Base-by-base conservation (phyloP, 2,797 vertebrate species). In the Delichon dasypus region DNA sequence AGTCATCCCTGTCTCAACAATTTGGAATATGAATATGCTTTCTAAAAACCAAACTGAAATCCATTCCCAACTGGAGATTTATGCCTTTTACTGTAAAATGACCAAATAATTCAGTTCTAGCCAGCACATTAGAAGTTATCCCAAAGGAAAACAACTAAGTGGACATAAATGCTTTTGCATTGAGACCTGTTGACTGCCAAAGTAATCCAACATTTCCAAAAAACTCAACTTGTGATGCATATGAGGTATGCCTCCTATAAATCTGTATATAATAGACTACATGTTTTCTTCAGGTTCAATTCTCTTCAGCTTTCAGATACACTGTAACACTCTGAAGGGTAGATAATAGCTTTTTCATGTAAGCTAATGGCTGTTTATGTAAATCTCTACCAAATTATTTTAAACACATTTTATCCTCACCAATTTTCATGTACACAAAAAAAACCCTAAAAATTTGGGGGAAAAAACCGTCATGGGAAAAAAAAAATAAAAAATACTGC, bases 191-290 rank as follows among this genome's bases (percentile, higher is more conserved):
- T 88, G 79, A 66, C 70, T 88, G 79, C 57, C 85, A 91, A 88
- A 94, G 13, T 93, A 96, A 93, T 80, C 58, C 42, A 90, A 21
- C 38, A 83, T 90, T 84, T 91, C 34, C 40, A 83, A 78, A 94
- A 87, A 58, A 32, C 22, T 50, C 32, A 57, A 26, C 12, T 76
- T 71, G 11, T 68, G 57, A 62, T 57, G 48, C n/a, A 32, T 70
- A 54, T 77, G 34, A 91, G 29, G 42, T 53, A 71, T 89, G 75
- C 5, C 50, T 57, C 38, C 61, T 75, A 60, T 66, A 83, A 87
- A 88, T 57, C 36, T 75, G 5, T 26, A 30, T 85, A 88, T 89
- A 68, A 83, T 47, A 68, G 26, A 50, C 42, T 34, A 19, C 5
- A 13, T 81, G 47, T 58, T 90, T 90, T 57, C 57, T 76, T 70